Evolutionary conservation across 2,113 vertebrate species (phyloP), one percentile per base, ranked within the genome.

Genomic region (Pollimyrus isidori): DNA sequence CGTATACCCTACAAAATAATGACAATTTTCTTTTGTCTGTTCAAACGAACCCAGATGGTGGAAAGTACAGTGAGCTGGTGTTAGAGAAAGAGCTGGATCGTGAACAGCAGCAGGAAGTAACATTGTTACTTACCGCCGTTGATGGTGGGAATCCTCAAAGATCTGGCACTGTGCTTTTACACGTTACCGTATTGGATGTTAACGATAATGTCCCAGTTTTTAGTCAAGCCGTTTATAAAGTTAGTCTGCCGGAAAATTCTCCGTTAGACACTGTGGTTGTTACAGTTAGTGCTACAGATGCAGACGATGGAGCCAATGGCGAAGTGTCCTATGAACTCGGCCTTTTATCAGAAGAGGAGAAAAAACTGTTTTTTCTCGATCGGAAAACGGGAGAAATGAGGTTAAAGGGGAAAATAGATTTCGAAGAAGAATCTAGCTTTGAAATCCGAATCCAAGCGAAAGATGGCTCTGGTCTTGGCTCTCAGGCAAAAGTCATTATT

Each of bases 11-110:
- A 1, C 93, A 92, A 45, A 84, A 91, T 3, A 95, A 94, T 0
- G 91, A 93, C 0, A 49, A 96, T 90, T 97, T 97, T 86, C 89
- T 91, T 21, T 50, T 97, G 0, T 85, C 92, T 45, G 90, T 94
- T 35, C 93, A 94, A 19, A 92, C 56, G 56, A 62, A n/a, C 56
- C 0, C 21, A 2, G 21, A 62, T 1, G 56, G 56, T 2, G 21
- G 56, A 0, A 62, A 62, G 0, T 62, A 3, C 23, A 23, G 56
- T 0, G 21, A 62, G 7, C 0, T 62, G 23, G 56, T 62, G 21
- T 62, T 62, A 62, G 56, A 62, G 2, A 62, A 62, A 62, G 56
- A 62, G 56, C 56, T 62, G 56, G 56, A 62, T 62, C 56, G 56
- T n/a, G 56, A 62, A 62, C 23, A 62, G 56, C 56, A 62, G 56